phyloP scores from a whole-genome alignment of 2,113 vertebrate genomes.

The Oncorhynchus clarkii region DNA sequence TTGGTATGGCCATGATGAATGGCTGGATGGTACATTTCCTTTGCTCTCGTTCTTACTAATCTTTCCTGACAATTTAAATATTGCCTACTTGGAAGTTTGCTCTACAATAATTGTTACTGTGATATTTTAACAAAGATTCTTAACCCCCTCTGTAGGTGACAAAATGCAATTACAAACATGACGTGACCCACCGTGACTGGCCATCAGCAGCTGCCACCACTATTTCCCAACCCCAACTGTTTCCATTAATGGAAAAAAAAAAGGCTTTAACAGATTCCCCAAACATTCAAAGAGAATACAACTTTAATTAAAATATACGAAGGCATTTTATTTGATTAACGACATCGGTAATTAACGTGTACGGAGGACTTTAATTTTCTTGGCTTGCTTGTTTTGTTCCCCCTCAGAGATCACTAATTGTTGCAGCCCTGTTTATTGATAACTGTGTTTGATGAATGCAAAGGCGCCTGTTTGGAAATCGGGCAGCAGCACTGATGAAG shows the following conservation, averaged over 20 bases:
- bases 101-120: conserved; percentile 90
- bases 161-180: conserved; percentile 94
- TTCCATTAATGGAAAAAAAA: conserved; percentile 74
- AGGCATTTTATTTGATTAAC: conserved; percentile 91
- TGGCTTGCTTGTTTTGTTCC: conserved; percentile 78
- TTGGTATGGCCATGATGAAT: conserved; percentile 88
- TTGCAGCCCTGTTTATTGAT: conserved; percentile 89
- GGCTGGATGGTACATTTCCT: conserved; percentile 90
- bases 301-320: conserved; percentile 92
- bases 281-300: conserved; percentile 84
- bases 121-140: conserved; percentile 94
- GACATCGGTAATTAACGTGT: conserved; percentile 86
- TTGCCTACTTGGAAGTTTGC: conserved; percentile 96
- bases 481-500: conserved; percentile 83
- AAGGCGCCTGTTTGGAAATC: conserved; percentile 83
- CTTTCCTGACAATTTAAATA: conserved; percentile 93
- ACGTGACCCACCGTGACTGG: conserved; percentile 78
- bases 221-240: conserved; percentile 72
- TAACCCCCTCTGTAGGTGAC: conserved; percentile 99
- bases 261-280: conserved; percentile 70
- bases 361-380: conserved; percentile 70
- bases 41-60: conserved; percentile 86
- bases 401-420: conserved; percentile 91
- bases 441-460: conserved; percentile 94
- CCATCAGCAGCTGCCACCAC: conserved; percentile 82